phyloP scores from a whole-genome alignment of 2,888 invertebrate genomes.

The Mechanitis mazaeus region DNA sequence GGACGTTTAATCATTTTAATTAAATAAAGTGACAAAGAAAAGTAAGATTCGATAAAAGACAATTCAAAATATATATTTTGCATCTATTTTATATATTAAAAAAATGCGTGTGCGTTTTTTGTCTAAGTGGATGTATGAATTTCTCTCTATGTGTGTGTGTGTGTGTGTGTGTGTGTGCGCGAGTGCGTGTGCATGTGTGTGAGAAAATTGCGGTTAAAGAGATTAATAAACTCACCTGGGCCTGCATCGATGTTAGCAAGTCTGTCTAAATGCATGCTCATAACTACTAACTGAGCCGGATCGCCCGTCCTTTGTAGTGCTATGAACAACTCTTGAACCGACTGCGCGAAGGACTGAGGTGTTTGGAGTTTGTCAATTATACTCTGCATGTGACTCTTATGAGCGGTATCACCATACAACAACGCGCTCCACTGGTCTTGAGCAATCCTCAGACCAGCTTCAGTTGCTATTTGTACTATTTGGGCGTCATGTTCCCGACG shows the following conservation, averaged over 20 bases:
- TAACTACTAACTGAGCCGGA: conserved; percentile 82
- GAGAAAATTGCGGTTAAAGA: too few relatives aligned
- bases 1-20: too few relatives aligned
- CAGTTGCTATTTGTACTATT: conserved; percentile 98
- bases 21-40: too few relatives aligned
- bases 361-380: conserved; percentile 91
- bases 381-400: conserved; percentile 98
- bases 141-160: too few relatives aligned
- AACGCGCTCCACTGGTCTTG: conserved; percentile 99
- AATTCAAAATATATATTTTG: too few relatives aligned
- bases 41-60: too few relatives aligned
- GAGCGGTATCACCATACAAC: conserved; percentile 95
- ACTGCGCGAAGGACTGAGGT: conserved; percentile 93
- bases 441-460: conserved; percentile 96
- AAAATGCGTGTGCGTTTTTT: too few relatives aligned
- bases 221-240: conserved; percentile 74
- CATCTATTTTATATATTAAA: too few relatives aligned
- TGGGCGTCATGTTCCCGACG: conserved; percentile 98
- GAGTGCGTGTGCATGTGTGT: too few relatives aligned
- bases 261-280: conserved; percentile 88
- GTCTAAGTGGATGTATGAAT: too few relatives aligned
- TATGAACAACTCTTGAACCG: conserved; percentile 93
- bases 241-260: conserved; percentile 92
- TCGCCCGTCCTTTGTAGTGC: conserved; percentile 93
- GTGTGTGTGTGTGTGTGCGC: too few relatives aligned